These are phyloP conservation scores for Ectemnius lituratus DNA, from an alignment of 2,888 invertebrate species.

Conservation along the genomic window DNA sequence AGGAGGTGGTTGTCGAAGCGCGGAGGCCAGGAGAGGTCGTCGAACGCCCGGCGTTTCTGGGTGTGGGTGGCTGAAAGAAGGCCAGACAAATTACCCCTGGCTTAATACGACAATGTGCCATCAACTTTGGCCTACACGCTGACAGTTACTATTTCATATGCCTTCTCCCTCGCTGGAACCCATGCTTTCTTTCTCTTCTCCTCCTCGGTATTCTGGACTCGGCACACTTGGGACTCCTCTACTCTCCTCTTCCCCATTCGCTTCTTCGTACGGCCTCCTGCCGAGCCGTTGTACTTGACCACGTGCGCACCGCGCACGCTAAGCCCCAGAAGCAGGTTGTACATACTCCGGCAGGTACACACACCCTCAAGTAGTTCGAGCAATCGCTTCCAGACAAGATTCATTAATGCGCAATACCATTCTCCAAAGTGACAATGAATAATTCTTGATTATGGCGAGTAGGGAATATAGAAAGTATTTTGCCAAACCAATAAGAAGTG, in stretches of 20 bases:
- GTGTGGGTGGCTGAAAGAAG: conserved; percentile 66
- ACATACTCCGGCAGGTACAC: conserved; percentile 21
- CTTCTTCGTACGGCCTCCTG: conserved; percentile 27
- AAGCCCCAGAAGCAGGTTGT: conserved; percentile 39
- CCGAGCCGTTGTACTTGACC: conserved; percentile 33
- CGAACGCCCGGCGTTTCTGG: conserved; percentile 58
- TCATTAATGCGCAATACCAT: no score
- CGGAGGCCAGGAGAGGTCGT: conserved; percentile 64
- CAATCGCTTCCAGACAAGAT: no score
- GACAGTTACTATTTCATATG: conserved; percentile 67
- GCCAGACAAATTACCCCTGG: conserved; percentile 66
- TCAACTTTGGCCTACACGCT: conserved; percentile 71
- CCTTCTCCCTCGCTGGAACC: conserved; percentile 32
- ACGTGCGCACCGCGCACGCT: conserved; percentile 37
- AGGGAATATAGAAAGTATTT: no score
- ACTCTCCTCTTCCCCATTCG: conserved; percentile 16
- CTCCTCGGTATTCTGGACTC: conserved; percentile 1
- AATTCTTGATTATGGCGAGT: no score
- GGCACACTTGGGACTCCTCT: not conserved
- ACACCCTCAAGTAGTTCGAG: no score
- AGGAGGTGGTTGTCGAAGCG: conserved; percentile 58
- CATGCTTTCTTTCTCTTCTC: conserved; percentile 17
- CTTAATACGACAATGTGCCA: conserved; percentile 72
- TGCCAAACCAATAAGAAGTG: not conserved
- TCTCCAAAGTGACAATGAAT: no score